Conservation (phyloP, 35 echinoderm and acorn worm genomes). For the Stichopus chloronotus region DNA sequence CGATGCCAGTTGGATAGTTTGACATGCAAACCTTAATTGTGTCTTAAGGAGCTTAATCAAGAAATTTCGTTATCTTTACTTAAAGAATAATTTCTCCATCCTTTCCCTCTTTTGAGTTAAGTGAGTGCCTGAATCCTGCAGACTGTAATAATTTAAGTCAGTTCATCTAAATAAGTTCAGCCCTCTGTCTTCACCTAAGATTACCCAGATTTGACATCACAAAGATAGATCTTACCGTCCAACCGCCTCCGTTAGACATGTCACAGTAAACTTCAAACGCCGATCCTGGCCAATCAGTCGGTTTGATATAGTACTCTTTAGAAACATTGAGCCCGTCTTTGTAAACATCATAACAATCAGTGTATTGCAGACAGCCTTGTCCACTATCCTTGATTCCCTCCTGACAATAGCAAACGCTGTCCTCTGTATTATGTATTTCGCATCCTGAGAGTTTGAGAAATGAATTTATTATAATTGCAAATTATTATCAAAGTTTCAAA, state of each 20-base stretch:
- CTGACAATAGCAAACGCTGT: neutral
- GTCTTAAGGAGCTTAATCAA: no score
- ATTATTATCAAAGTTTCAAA: neutral
- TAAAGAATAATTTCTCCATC: no score
- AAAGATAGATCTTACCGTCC: neutral
- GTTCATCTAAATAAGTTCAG: no score
- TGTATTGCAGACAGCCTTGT: neutral
- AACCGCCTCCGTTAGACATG: no score
- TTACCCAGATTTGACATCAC: neutral
- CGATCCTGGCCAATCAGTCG: neutral
- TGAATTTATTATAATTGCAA: neutral
- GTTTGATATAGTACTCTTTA: neutral
- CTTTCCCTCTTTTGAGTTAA: no score
- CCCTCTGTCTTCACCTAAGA: no score
- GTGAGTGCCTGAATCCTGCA: no score
- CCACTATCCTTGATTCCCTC: neutral
- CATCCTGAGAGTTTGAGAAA: neutral
- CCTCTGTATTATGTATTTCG: neutral
- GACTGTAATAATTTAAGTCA: no score
- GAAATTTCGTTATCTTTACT: no score
- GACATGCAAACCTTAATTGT: no score
- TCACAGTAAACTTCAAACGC: neutral
- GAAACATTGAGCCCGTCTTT: neutral
- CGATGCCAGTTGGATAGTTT: no score
- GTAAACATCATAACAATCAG: neutral